Evolutionary conservation across 2,888 invertebrate genomes (phyloP).

Genomic region (Scaptomyza caliginosa): DNA sequence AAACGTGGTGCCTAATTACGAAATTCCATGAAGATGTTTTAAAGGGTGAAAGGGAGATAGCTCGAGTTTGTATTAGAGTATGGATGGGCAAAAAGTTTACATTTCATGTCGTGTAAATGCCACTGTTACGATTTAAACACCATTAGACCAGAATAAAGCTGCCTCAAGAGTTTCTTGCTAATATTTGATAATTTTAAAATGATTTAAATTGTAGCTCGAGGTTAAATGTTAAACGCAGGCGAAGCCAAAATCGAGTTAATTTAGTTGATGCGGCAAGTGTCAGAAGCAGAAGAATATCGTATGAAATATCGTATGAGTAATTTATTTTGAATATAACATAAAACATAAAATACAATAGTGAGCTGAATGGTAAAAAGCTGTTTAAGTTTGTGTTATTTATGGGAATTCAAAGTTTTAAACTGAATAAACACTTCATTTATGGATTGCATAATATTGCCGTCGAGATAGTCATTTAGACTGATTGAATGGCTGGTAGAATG

Average conservation of each 20-base stretch:
- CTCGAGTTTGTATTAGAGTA: not conserved
- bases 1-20: slow-evolving; percentile 57
- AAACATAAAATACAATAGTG: not conserved
- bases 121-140: slow-evolving; percentile 56
- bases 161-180: slow-evolving; percentile 62
- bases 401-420: not conserved
- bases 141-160: slow-evolving; percentile 41
- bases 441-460: slow-evolving; percentile 1
- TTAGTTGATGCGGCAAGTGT: not conserved
- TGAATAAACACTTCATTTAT: not conserved
- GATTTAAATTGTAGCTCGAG: slow-evolving; percentile 60
- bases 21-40: not conserved
- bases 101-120: slow-evolving; percentile 75
- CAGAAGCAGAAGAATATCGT: not conserved
- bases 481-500: slow-evolving; percentile 21
- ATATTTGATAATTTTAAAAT: slow-evolving; percentile 75
- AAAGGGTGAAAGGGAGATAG: not conserved
- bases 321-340: not conserved
- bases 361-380: too few relatives aligned
- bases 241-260: slow-evolving; percentile 24
- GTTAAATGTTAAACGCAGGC: slow-evolving; percentile 60
- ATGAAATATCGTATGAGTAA: not conserved
- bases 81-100: slow-evolving; percentile 55
- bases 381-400: not conserved
- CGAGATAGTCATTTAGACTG: slow-evolving; percentile 32